A percentile compares a stretch with the other conserved stretches of the same genome.
phyloP scores from a whole-genome alignment of 1,140 invertebrate species.

The Sipha flava region DNA sequence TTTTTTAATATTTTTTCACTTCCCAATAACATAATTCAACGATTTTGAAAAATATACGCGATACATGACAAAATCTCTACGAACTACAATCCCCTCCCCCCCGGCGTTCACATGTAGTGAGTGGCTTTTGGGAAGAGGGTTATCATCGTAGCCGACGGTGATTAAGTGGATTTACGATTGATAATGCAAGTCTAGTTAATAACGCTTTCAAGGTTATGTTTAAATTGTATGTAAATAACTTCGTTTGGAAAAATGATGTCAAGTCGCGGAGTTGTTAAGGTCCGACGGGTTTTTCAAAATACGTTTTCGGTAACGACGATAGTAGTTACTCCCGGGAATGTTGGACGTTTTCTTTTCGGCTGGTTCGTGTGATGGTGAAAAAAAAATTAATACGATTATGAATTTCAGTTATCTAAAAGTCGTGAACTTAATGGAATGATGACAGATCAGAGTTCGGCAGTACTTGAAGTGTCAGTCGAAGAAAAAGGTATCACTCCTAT shows the following conservation, averaged over 20 bases:
- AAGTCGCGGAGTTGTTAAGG: too few relatives aligned
- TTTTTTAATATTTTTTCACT: too few relatives aligned
- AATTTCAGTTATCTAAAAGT: neutral
- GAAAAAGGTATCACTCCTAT: neutral
- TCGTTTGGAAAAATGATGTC: neutral
- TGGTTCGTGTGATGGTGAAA: neutral
- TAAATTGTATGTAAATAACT: neutral
- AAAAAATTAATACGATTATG: neutral
- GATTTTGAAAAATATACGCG: too few relatives aligned
- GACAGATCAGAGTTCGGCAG: neutral
- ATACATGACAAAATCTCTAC: too few relatives aligned
- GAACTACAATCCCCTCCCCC: too few relatives aligned
- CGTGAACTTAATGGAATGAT: neutral
- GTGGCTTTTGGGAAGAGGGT: neutral
- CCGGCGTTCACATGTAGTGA: too few relatives aligned
- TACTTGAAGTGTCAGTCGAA: constrained; percentile 17
- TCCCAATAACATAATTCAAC: too few relatives aligned
- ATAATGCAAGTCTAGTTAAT: neutral
- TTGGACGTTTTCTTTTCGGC: neutral
- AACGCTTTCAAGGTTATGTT: constrained; percentile 18
- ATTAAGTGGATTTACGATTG: neutral
- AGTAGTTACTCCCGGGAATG: neutral
- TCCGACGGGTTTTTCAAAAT: neutral
- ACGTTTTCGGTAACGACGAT: neutral
- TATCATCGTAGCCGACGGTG: too few relatives aligned